Conservation (phyloP, 2,113 vertebrate genomes). For the Megaceryle torquata region DNA sequence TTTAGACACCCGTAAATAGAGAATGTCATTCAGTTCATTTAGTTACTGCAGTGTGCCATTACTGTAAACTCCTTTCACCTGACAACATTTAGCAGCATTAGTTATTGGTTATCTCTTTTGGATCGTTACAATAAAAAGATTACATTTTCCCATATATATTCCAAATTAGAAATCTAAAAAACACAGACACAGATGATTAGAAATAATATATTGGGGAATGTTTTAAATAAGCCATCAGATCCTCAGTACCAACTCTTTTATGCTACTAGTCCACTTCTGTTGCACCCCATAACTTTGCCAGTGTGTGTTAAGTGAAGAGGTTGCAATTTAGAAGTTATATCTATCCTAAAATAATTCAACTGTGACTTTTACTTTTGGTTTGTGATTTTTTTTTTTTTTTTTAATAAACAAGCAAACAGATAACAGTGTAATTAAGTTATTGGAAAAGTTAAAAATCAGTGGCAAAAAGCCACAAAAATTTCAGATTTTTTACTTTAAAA, state of each 20-base stretch:
- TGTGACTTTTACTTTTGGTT: neutral
- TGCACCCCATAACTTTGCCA: neutral
- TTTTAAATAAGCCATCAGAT: too few species aligned
- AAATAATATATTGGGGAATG: too few species aligned
- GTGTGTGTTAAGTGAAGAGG: neutral
- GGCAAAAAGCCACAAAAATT: neutral
- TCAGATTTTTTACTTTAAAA: neutral
- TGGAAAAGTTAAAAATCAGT: neutral
- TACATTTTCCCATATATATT: neutral
- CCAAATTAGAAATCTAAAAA: too few species aligned
- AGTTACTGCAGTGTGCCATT: neutral
- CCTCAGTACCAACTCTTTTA: neutral
- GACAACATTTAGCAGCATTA: neutral
- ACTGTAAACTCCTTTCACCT: neutral
- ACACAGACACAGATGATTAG: too few species aligned
- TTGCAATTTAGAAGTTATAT: neutral
- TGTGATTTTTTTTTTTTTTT: neutral
- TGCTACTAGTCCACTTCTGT: neutral
- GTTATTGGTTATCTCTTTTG: neutral
- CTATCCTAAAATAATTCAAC: neutral
- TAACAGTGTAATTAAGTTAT: neutral
- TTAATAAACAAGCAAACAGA: neutral
- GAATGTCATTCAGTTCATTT: neutral
- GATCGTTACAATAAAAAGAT: neutral
- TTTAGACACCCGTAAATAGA: neutral